Conservation (phyloP, 2,113 vertebrate species). For the Eidolon helvum region DNA sequence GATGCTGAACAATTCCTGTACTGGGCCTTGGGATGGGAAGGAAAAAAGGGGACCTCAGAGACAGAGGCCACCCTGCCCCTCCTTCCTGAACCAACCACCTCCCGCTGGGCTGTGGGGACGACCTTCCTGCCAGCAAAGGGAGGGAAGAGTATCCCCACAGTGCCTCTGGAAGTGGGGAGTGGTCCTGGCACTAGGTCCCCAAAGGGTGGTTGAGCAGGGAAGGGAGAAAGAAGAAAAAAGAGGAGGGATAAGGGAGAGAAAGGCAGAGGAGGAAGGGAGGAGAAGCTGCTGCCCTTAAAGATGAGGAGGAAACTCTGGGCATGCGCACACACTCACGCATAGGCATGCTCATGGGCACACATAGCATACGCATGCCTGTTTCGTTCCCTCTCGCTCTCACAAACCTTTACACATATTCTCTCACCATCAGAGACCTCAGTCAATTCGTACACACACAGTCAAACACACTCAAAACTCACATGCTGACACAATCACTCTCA, state of each 20-base stretch:
- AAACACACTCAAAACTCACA: neutral
- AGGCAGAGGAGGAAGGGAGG: neutral
- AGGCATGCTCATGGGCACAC: accelerated
- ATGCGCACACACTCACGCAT: accelerated
- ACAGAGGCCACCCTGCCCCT: neutral
- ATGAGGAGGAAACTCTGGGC: accelerated
- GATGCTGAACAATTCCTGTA: accelerated
- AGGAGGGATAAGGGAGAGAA: no score
- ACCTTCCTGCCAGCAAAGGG: neutral
- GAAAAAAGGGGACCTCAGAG: neutral
- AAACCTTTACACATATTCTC: neutral
- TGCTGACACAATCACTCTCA: neutral
- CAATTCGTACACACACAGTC: accelerated
- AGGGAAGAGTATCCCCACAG: neutral
- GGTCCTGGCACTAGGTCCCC: neutral
- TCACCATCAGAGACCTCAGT: neutral
- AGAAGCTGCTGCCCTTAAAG: no score
- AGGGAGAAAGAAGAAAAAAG: neutral
- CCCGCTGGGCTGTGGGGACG: neutral
- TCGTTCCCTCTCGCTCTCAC: neutral
- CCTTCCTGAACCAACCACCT: neutral
- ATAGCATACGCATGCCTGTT: neutral
- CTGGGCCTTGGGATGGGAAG: no score
- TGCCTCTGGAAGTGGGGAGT: neutral
- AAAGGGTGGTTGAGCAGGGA: neutral